These are phyloP conservation scores for Ochotona princeps DNA, from an alignment of 2,113 vertebrate genomes.

Conservation along the genomic window DNA sequence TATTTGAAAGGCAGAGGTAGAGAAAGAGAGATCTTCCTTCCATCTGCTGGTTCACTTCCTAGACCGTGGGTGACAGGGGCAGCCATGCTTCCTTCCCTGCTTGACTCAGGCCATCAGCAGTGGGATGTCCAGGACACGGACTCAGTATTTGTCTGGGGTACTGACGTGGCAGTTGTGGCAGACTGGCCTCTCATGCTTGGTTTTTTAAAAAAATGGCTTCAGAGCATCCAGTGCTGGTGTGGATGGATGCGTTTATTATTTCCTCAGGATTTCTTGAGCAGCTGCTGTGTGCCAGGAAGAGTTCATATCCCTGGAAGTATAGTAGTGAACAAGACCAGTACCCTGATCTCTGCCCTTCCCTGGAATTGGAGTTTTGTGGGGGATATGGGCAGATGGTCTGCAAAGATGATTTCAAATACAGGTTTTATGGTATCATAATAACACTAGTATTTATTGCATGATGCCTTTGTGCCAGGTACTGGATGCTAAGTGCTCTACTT, in stretches of 20 bases:
- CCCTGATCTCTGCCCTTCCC: not conserved
- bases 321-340: not conserved
- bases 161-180: too few relatives aligned
- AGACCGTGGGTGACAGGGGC: too few relatives aligned
- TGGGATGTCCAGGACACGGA: too few relatives aligned
- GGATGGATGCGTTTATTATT: not conserved
- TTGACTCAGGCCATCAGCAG: too few relatives aligned
- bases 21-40: too few relatives aligned
- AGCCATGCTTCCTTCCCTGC: too few relatives aligned
- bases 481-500: not conserved
- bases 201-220: slow-evolving; percentile 33
- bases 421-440: not conserved
- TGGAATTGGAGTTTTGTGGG: slow-evolving; percentile 10
- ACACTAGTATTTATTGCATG: slow-evolving; percentile 17
- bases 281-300: not conserved
- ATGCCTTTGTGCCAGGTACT: slow-evolving; percentile 9
- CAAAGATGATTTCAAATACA: slow-evolving; percentile 33
- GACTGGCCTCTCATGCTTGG: too few relatives aligned
- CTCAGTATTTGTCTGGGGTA: too few relatives aligned
- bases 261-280: not conserved
- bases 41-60: too few relatives aligned
- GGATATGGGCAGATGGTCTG: not conserved
- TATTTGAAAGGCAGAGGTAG: too few relatives aligned
- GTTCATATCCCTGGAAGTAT: slow-evolving; percentile 5
- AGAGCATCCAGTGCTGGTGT: not conserved